Percentiles rank a stretch among this genome's conserved stretches.
phyloP scores from a whole-genome alignment of 2,888 invertebrate species.

The Sinentomon sp. region DNA sequence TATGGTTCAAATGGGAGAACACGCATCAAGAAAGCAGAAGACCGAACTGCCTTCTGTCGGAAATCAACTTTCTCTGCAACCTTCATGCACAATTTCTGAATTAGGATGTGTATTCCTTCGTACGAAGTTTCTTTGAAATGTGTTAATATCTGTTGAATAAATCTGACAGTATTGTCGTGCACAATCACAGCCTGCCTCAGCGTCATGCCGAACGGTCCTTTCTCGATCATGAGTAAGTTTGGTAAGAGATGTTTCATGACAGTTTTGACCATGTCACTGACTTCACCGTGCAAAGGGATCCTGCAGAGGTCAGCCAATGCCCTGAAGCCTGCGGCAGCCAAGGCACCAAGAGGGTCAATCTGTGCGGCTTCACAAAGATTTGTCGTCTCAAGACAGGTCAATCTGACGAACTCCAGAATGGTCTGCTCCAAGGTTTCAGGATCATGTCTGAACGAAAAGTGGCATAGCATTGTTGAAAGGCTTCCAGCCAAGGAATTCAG shows the following conservation, averaged over 20 bases:
- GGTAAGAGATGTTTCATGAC: slow-evolving; percentile 23
- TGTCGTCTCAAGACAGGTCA: slow-evolving; percentile 19
- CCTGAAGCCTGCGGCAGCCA: slow-evolving; percentile 21
- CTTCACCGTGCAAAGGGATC: slow-evolving; percentile 23
- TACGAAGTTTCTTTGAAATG: slow-evolving; percentile 17
- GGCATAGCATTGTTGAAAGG: slow-evolving; percentile 21
- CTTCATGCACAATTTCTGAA: slow-evolving; percentile 23
- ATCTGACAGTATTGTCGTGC: slow-evolving; percentile 17
- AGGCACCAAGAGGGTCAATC: slow-evolving; percentile 8
- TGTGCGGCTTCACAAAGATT: slow-evolving; percentile 1
- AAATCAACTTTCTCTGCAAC: slow-evolving; percentile 24
- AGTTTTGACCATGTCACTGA: slow-evolving; percentile 19
- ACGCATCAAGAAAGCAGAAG: slow-evolving; percentile 20
- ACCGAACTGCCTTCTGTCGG: slow-evolving; percentile 21
- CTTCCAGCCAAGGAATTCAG: slow-evolving; percentile 21
- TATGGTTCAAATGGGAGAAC: slow-evolving; percentile 19
- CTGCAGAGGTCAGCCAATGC: slow-evolving; percentile 21
- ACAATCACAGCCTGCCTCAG: slow-evolving; percentile 14
- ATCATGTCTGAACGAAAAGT: slow-evolving; percentile 23
- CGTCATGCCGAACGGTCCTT: slow-evolving; percentile 9
- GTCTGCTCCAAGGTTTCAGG: slow-evolving; percentile 22
- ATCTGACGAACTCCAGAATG: slow-evolving; percentile 20
- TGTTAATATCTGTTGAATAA: slow-evolving; percentile 17
- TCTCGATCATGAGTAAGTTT: slow-evolving; percentile 19
- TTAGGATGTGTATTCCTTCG: slow-evolving; percentile 19